Evolutionary conservation across 2,797 vertebrate species (phyloP), one percentile per base, ranked within the genome.

Genomic region (Xerus rutilus): DNA sequence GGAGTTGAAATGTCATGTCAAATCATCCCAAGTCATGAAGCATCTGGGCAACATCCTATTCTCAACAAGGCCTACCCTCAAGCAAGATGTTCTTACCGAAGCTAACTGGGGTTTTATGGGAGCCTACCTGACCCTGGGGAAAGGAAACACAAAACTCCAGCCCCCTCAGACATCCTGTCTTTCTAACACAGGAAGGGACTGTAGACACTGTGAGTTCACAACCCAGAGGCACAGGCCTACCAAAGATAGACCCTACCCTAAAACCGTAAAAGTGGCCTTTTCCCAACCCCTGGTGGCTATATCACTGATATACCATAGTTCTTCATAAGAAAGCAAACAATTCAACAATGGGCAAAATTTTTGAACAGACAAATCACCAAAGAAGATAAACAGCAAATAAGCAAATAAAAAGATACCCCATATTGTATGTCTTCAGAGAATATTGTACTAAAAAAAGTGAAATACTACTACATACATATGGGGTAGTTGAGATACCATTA

Each of bases 221-320:
- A 21, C 21, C 2, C 25, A 20, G 7, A 45, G 13, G 11, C 7
- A 52, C 25, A 79, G 43, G 13, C 23, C 72, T 57, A 43, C 20
- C 32, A 54, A 21, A 59, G 4, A 79, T 10, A 21, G 32, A 70
- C 30, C 28, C 64, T 54, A 23, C 15, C 43, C 30, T n/a, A 54
- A 17, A 21, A 74, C 23, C 43, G 5, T 1, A 23, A 39, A n/a
- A 14, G 1, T 18, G 20, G 32, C 65, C 6, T 3, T 9, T 25
- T 3, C 12, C 6, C 2, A 7, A 10, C 1, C 6, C 7, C 21
- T 8, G 64, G 62, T 15, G 13, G 43, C 23, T n/a, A 15, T 6
- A 47, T 47, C n/a, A 73, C 6, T 14, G 64, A 95, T 12, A 30
- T 30, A 62, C 32, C 20, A 35, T 7, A 47, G 20, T 20, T 79